Conservation (phyloP, 2,888 invertebrate species). For the Gandaritis pyraliata region DNA sequence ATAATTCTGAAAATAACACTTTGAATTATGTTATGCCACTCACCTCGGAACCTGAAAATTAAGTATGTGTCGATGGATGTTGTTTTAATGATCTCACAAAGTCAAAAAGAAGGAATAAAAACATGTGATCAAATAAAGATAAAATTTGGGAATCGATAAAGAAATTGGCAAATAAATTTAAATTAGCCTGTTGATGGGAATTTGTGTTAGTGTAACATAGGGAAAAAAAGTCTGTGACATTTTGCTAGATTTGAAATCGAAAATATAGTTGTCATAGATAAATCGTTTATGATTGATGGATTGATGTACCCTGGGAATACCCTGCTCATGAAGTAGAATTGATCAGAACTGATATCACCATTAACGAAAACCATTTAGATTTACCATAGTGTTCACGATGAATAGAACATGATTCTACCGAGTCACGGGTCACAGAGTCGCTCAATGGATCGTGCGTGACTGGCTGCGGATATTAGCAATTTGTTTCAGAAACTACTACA, state of each 20-base stretch:
- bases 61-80: conserved; percentile 37
- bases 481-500: conserved; percentile 53
- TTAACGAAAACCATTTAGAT: conserved; percentile 23
- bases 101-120: conserved; percentile 49
- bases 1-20: conserved; percentile 36
- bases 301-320: conserved; percentile 12
- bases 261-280: conserved; percentile 14
- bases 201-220: conserved; percentile 80
- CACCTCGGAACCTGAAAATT: conserved; percentile 62
- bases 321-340: conserved; percentile 5
- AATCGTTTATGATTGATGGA: neutral
- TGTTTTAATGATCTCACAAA: conserved; percentile 48
- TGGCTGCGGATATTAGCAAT: conserved; percentile 65
- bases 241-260: conserved; percentile 5
- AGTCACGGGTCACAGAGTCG: conserved; percentile 27
- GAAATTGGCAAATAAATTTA: conserved; percentile 52
- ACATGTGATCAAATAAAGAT: conserved; percentile 53
- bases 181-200: conserved; percentile 75
- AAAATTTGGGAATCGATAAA: conserved; percentile 50
- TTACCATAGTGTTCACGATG: conserved; percentile 21
- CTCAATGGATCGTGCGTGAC: conserved; percentile 48
- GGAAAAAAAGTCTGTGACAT: conserved; percentile 38
- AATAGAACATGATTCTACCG: conserved; percentile 12
- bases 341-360: conserved; percentile 12
- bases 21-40: conserved; percentile 45